Conservation (phyloP, 2,888 invertebrate species). For the Blastobasis adustella region DNA sequence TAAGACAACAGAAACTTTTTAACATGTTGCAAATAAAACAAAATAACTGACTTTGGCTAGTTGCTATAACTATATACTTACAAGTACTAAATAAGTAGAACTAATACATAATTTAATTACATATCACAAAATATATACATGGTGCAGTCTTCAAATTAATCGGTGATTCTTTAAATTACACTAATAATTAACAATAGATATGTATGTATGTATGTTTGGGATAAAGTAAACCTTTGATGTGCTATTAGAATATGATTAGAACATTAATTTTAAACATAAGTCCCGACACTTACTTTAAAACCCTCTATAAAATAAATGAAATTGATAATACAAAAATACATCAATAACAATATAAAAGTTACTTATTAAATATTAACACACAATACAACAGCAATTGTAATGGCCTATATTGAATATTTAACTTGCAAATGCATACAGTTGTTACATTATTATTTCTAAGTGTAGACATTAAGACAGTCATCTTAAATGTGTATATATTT, state of each 20-base stretch:
- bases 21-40: conserved; percentile 36
- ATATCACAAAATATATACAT: conserved; percentile 53
- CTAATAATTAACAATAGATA: conserved; percentile 56
- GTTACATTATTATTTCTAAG: not conserved
- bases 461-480: not conserved
- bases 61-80: conserved; percentile 28
- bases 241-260: not conserved
- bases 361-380: conserved; percentile 42
- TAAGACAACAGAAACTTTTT: conserved; percentile 6
- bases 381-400: conserved; percentile 40
- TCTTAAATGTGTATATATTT: not conserved
- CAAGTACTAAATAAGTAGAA: conserved; percentile 24
- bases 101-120: conserved; percentile 19
- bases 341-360: conserved; percentile 28
- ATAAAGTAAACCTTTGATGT: conserved; percentile 5
- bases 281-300: too few relatives aligned
- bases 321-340: conserved; percentile 24
- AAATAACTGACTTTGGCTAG: conserved; percentile 25
- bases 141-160: conserved; percentile 57
- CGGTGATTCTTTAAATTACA: conserved; percentile 30
- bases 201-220: conserved; percentile 31
- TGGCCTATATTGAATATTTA: not conserved
- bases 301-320: conserved; percentile 1
- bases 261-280: too few relatives aligned
- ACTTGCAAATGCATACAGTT: not conserved